Conservation (phyloP, 2,797 vertebrate genomes). For the Mallotus villosus region DNA sequence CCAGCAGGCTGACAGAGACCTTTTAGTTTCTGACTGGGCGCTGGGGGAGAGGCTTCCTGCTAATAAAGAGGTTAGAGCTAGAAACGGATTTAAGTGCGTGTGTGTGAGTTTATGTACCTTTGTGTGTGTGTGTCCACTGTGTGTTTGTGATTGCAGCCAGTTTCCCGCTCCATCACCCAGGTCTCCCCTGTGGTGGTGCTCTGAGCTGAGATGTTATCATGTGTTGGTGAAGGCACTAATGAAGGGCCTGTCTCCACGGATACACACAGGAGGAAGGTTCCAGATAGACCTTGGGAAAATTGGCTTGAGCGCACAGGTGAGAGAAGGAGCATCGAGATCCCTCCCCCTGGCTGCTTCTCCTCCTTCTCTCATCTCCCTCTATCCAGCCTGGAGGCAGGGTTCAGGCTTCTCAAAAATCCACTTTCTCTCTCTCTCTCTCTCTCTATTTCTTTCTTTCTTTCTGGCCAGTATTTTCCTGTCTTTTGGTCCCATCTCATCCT, state of each 20-base stretch:
- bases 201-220: conserved; percentile 45
- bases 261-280: conserved; percentile 18
- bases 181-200: conserved; percentile 21
- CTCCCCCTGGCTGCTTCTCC: conserved; percentile 5
- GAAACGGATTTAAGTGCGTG: neutral
- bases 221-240: conserved; percentile 45
- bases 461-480: too few relatives aligned
- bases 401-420: neutral
- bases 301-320: conserved; percentile 35
- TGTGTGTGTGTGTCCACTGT: conserved; percentile 6
- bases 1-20: neutral
- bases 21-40: neutral
- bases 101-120: neutral
- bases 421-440: neutral
- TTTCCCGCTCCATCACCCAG: conserved; percentile 44
- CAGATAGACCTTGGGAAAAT: conserved; percentile 23
- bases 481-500: too few relatives aligned
- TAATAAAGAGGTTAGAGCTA: neutral
- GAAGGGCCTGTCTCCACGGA: conserved; percentile 46
- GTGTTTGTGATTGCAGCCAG: conserved; percentile 6
- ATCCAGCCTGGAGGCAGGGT: neutral
- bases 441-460: neutral
- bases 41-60: neutral
- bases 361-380: neutral
- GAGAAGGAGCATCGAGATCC: conserved; percentile 31